Percentiles rank a stretch among this genome's conserved stretches.
Conservation (phyloP, 2,113 vertebrate species). For the Ardeotis arabs region DNA sequence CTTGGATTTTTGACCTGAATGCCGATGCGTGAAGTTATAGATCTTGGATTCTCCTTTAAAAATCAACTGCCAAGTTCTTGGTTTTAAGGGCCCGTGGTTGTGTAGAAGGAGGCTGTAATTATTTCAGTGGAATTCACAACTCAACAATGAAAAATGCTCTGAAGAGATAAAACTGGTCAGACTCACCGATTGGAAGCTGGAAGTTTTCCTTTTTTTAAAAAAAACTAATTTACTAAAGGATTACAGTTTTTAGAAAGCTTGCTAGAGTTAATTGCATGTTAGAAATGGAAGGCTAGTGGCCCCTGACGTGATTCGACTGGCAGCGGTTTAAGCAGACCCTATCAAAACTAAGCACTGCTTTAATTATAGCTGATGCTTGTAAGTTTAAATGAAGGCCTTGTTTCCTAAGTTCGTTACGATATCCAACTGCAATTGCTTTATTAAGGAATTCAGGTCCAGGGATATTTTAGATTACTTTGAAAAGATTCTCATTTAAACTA, state of each 20-base stretch:
- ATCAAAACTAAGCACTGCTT: neutral
- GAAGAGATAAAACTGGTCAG: neutral
- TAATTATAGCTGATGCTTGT: neutral
- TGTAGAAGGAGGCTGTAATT: neutral
- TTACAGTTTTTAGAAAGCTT: neutral
- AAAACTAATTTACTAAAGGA: neutral
- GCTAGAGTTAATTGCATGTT: neutral
- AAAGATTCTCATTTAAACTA: neutral
- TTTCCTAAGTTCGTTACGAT: neutral
- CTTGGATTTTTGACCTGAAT: neutral
- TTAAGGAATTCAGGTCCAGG: neutral
- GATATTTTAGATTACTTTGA: neutral
- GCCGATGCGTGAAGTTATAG: neutral
- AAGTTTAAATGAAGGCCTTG: neutral
- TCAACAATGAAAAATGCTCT: neutral
- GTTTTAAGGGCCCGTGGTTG: rapidly evolving
- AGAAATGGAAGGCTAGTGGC: neutral
- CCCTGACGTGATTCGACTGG: neutral
- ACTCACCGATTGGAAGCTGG: neutral
- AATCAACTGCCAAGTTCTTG: neutral
- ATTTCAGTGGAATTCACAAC: neutral
- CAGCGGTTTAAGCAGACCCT: neutral
- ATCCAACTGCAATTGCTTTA: neutral
- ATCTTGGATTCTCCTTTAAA: neutral
- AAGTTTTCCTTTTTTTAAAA: no score